A percentile compares a stretch with the other conserved stretches of the same genome.
These are phyloP conservation scores for Tromatobia lineatoria DNA, from an alignment of 2,888 invertebrate species.

Conservation along the genomic window DNA sequence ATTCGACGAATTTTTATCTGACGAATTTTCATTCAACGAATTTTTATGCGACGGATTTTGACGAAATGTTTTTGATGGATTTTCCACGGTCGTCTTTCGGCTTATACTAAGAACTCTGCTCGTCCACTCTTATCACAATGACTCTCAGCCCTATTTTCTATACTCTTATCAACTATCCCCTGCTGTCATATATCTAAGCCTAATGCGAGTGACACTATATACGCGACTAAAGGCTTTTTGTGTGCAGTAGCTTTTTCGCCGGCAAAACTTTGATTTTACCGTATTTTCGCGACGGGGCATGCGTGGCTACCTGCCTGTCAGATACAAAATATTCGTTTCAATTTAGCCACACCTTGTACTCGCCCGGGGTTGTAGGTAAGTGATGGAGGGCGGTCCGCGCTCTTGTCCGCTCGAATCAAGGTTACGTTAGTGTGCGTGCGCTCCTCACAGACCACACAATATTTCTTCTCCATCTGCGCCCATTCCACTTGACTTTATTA, in stretches of 20 bases:
- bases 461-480: not conserved
- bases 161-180: not conserved
- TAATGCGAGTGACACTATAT: not conserved
- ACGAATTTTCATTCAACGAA: no score
- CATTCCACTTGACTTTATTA: not conserved
- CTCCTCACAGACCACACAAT: not conserved
- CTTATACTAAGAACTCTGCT: not conserved
- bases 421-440: not conserved
- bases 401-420: slow-evolving; percentile 9
- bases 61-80: no score
- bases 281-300: slow-evolving; percentile 17
- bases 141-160: not conserved
- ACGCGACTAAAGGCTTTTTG: slow-evolving; percentile 12
- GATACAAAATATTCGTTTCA: slow-evolving; percentile 58
- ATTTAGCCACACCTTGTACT: slow-evolving; percentile 43
- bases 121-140: not conserved
- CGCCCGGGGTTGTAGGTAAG: slow-evolving; percentile 26
- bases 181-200: not conserved
- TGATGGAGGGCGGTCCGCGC: slow-evolving; percentile 21
- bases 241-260: slow-evolving; percentile 15
- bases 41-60: no score
- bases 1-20: no score
- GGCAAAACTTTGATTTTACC: slow-evolving; percentile 31
- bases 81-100: no score
- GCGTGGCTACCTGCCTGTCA: slow-evolving; percentile 47